Percentiles rank a stretch among this genome's conserved stretches.
Evolutionary conservation across 1,140 invertebrate species (phyloP).

Genomic region (Drosophila equinoxialis): DNA sequence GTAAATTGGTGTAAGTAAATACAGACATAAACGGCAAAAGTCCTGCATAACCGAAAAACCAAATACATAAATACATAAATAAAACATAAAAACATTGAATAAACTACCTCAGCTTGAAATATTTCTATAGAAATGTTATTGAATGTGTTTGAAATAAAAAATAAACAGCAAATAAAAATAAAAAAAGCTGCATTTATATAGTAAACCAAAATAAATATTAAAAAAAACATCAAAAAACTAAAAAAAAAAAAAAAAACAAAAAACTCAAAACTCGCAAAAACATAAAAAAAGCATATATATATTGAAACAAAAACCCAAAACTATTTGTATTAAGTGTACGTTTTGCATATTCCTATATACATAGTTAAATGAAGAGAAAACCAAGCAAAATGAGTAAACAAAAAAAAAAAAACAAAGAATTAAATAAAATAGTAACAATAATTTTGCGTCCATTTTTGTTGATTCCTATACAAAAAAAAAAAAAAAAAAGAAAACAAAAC

Average conservation of each 20-base stretch:
- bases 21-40: conserved; percentile 34
- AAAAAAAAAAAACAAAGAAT: conserved; percentile 29
- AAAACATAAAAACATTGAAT: conserved; percentile 43
- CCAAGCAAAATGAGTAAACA: conserved; percentile 47
- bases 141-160: conserved; percentile 66
- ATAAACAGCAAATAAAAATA: conserved; percentile 30
- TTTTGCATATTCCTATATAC: conserved; percentile 78
- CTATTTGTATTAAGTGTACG: conserved; percentile 57
- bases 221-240: conserved; percentile 22
- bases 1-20: conserved; percentile 42
- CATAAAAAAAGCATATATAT: conserved; percentile 35
- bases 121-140: conserved; percentile 81
- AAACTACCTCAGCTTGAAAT: conserved; percentile 80
- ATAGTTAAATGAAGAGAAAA: conserved; percentile 66
- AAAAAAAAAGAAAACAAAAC: conserved; percentile 5
- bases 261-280: conserved; percentile 18
- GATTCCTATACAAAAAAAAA: conserved; percentile 64
- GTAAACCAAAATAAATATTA: conserved; percentile 40
- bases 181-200: conserved; percentile 77
- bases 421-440: conserved; percentile 63
- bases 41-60: conserved; percentile 33
- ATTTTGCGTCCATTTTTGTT: conserved; percentile 81
- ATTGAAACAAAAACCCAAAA: conserved; percentile 23
- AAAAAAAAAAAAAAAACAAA: conserved; percentile 5
- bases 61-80: conserved; percentile 8